Conservation (phyloP, 2,113 vertebrate genomes). For the Scomber colias region DNA sequence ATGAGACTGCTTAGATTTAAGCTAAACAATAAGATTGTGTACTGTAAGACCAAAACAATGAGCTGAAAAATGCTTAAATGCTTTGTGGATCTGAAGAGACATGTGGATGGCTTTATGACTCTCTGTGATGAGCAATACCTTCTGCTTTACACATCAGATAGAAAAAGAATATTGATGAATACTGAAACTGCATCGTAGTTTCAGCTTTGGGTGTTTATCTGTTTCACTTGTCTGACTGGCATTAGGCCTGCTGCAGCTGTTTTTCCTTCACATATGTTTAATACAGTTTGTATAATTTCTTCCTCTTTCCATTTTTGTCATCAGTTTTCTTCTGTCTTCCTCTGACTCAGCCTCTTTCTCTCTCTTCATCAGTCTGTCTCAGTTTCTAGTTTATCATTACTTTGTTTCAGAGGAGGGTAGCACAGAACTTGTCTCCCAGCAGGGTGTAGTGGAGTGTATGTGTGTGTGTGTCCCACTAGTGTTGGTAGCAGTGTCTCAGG, state of each 20-base stretch:
- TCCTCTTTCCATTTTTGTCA: slow-evolving; percentile 15
- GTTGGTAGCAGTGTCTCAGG: slow-evolving; percentile 64
- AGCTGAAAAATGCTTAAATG: no score
- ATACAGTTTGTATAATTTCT: slow-evolving; percentile 19
- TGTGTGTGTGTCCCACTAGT: slow-evolving; percentile 41
- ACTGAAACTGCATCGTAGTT: not conserved
- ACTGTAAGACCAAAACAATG: no score
- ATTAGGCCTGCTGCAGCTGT: slow-evolving; percentile 17
- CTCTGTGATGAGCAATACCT: no score
- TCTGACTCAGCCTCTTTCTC: slow-evolving; percentile 43
- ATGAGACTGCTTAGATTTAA: no score
- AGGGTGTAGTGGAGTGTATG: slow-evolving; percentile 27
- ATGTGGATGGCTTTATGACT: no score
- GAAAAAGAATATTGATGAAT: no score
- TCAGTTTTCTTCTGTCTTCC: slow-evolving; percentile 17
- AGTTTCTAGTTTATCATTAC: slow-evolving; percentile 58
- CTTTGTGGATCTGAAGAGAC: no score
- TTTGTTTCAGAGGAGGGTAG: slow-evolving; percentile 56
- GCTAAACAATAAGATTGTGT: no score
- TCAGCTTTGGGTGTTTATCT: not conserved
- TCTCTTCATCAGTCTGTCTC: slow-evolving; percentile 49
- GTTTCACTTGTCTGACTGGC: not conserved
- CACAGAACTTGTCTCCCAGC: slow-evolving; percentile 59
- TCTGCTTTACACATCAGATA: no score
- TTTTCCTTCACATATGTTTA: slow-evolving; percentile 1